Conservation (phyloP, 2,888 invertebrate species). For the Lasioglossum marginatum region DNA sequence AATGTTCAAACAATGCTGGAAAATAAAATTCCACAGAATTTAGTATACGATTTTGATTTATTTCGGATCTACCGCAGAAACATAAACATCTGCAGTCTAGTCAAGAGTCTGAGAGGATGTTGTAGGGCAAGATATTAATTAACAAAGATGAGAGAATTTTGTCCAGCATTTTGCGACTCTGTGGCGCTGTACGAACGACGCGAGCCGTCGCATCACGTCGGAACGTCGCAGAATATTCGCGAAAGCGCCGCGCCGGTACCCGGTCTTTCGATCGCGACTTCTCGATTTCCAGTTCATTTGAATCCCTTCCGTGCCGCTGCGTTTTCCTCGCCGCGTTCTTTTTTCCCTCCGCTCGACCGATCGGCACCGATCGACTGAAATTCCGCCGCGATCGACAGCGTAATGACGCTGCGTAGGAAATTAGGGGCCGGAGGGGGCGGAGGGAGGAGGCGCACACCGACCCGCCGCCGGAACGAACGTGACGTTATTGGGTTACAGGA, state of each 20-base stretch:
- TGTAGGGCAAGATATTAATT: not conserved
- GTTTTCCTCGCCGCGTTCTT: slow-evolving; percentile 28
- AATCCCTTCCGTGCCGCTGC: slow-evolving; percentile 59
- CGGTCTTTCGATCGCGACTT: slow-evolving; percentile 15
- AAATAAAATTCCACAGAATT: no score
- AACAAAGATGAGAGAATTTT: not conserved
- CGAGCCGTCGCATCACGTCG: not conserved
- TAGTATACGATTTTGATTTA: no score
- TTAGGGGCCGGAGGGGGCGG: slow-evolving; percentile 17
- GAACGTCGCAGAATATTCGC: slow-evolving; percentile 50
- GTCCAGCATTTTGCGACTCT: not conserved
- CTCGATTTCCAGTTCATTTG: slow-evolving; percentile 64
- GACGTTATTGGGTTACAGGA: slow-evolving; percentile 31
- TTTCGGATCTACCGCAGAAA: no score
- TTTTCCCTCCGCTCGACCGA: slow-evolving; percentile 4
- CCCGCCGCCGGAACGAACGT: not conserved
- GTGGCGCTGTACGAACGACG: not conserved
- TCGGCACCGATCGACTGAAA: slow-evolving; percentile 23
- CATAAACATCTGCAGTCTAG: not conserved
- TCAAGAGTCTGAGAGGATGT: not conserved
- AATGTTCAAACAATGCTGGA: no score
- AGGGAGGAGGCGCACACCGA: not conserved
- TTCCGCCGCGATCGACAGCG: slow-evolving; percentile 44
- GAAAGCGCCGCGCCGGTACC: slow-evolving; percentile 6
- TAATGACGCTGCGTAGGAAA: slow-evolving; percentile 57